Evolutionary conservation across 1,140 invertebrate genomes (phyloP), one percentile per base, ranked within the genome.

Genomic region (Cydia pomonella): DNA sequence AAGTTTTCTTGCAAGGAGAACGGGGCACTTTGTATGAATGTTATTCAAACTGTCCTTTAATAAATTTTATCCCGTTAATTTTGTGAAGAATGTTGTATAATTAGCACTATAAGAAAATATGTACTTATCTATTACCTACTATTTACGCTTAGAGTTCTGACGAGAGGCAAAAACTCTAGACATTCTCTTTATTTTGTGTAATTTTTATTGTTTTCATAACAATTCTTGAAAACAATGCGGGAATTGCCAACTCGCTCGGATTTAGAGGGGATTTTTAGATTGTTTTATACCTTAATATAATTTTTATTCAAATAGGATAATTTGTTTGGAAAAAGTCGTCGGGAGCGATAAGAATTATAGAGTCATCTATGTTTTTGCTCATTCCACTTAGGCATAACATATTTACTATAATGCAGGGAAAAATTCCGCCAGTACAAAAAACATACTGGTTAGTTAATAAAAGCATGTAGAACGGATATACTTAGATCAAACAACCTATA

Each of bases 151-250:
- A 21, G 53, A 12, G 21, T 23, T 59, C 53, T 21, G 21, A 12
- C 53, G 63, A 69, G 29, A 4, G 64, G 63, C n/a, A 50, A 59
- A 1, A 69, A 38, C 29, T 69, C 21, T 2, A 33, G 29, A 69
- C 13, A 69, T 69, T 38, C 64, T 1, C 27, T 33, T 38, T 66
- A 66, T 33, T 33, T 23, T 69, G 29, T 69, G 33, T 38, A 69
- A 9, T 69, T 69, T 69, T 69, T 69, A 38, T 41, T 41, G 64
- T 69, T 69, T 27, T 29, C 64, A 41, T 69, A 69, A 69, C 29
- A 29, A 33, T 21, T 69, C 64, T 69, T 69, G 64, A 29, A n/a
- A 69, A 69, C 64, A 41, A 69, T 69, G 64, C 64, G 64, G 64
- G 12, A 33, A 69, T 33, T 38, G 64, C 27, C 27, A 38, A 69